A percentile compares a stretch with the other conserved stretches of the same genome.
Conservation (phyloP, 2,797 vertebrate species). For the Oreochromis mossambicus region DNA sequence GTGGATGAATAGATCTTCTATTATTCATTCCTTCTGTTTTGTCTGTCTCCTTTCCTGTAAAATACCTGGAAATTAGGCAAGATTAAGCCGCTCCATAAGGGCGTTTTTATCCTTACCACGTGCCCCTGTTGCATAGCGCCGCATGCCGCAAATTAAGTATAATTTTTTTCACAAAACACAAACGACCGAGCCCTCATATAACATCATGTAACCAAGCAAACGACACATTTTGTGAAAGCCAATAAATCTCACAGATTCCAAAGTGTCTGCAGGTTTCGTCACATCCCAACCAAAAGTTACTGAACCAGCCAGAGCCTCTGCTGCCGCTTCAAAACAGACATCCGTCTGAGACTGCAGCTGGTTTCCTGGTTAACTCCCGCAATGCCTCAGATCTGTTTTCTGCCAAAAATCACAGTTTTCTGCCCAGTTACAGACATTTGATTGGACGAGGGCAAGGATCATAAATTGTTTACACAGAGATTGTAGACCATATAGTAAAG, state of each 20-base stretch:
- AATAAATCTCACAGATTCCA: background rate
- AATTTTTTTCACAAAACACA: background rate
- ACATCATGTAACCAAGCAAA: background rate
- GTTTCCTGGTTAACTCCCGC: background rate
- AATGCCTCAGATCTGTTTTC: background rate
- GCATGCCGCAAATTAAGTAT: background rate
- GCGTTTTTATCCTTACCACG: background rate
- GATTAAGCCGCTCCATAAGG: background rate
- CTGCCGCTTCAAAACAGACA: background rate
- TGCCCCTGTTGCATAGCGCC: background rate
- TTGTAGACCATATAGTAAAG: background rate
- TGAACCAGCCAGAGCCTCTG: background rate
- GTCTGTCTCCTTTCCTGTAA: background rate
- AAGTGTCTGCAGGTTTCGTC: background rate
- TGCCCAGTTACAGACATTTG: background rate
- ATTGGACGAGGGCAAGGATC: background rate
- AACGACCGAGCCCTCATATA: background rate
- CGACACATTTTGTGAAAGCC: fast-evolving
- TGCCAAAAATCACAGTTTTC: no score
- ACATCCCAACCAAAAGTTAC: background rate
- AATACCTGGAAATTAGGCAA: background rate
- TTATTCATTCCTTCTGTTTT: background rate
- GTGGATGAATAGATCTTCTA: background rate
- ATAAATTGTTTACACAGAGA: background rate
- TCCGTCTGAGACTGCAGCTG: background rate